Conservation (phyloP, 2,113 vertebrate species). For the Gila orcuttii region DNA sequence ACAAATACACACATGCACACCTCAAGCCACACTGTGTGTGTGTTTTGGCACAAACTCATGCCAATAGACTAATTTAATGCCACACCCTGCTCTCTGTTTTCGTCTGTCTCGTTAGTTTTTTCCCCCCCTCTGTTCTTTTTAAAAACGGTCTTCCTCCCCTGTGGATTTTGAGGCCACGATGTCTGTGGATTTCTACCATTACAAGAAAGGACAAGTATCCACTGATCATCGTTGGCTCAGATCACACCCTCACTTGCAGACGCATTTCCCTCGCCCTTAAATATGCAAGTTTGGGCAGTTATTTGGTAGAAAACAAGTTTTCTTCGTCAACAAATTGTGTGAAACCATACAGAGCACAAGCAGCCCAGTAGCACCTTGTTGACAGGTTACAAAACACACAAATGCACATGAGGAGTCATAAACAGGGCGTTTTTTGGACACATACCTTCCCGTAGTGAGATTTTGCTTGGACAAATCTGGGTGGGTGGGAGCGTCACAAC, state of each 20-base stretch:
- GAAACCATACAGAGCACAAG: conserved; percentile 44
- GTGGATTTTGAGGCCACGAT: conserved; percentile 10
- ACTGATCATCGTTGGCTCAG: not conserved
- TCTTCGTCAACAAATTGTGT: not conserved
- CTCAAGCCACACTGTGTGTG: conserved; percentile 7
- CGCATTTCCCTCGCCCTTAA: conserved; percentile 26
- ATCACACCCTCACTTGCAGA: not conserved
- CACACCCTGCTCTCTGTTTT: conserved; percentile 15
- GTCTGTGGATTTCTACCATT: conserved; percentile 13
- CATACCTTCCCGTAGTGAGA: conserved; percentile 17
- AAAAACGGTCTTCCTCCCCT: conserved; percentile 46
- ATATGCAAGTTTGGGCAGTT: conserved; percentile 38
- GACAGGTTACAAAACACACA: conserved; percentile 45
- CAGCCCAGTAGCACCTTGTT: conserved; percentile 37
- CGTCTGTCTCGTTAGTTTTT: not conserved
- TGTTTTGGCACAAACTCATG: conserved; percentile 30
- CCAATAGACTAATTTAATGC: not conserved
- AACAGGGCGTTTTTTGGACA: conserved; percentile 25
- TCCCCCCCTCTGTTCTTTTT: not conserved
- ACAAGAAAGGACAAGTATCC: not conserved
- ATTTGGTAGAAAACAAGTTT: not conserved
- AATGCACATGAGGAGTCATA: conserved; percentile 13
- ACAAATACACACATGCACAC: conserved; percentile 25
- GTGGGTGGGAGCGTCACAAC: conserved; percentile 13
- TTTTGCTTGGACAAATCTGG: conserved; percentile 24